Evolutionary conservation across 2,113 vertebrate genomes (phyloP).

Genomic region (Halichoeres trimaculatus): DNA sequence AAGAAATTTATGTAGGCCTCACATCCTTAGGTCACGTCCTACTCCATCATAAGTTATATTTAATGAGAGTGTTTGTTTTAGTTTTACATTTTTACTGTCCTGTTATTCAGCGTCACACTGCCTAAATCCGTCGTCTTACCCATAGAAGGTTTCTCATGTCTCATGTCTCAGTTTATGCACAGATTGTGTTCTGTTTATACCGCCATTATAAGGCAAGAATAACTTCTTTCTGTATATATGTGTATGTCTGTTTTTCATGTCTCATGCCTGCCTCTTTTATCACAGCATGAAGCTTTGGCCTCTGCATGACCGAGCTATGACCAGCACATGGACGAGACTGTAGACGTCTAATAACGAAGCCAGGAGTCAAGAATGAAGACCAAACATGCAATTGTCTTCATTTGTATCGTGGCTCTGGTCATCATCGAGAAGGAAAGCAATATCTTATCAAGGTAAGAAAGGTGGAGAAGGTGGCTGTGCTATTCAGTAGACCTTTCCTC

Average conservation of each 20-base stretch:
- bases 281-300: slow-evolving; percentile 63
- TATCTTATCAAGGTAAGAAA: slow-evolving; percentile 93
- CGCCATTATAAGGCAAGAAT: background rate
- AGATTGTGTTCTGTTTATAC: background rate
- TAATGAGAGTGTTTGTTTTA: background rate
- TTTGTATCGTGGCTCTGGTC: slow-evolving; percentile 89
- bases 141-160: background rate
- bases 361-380: slow-evolving; percentile 88
- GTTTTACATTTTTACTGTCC: background rate
- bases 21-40: no score
- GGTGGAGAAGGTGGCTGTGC: background rate
- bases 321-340: slow-evolving; percentile 33
- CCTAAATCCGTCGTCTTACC: no score
- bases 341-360: slow-evolving; percentile 50
- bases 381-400: slow-evolving; percentile 91
- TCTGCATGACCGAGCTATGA: slow-evolving; percentile 46
- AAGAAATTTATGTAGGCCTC: no score
- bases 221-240: background rate
- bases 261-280: slow-evolving; percentile 13
- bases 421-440: slow-evolving; percentile 97
- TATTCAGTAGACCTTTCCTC: background rate
- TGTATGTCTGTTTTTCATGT: background rate
- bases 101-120: background rate
- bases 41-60: background rate
- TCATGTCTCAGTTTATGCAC: background rate